Evolutionary conservation across 53 echinoderm and acorn worm genomes (phyloP).

Genomic region (Henricia sp.): DNA sequence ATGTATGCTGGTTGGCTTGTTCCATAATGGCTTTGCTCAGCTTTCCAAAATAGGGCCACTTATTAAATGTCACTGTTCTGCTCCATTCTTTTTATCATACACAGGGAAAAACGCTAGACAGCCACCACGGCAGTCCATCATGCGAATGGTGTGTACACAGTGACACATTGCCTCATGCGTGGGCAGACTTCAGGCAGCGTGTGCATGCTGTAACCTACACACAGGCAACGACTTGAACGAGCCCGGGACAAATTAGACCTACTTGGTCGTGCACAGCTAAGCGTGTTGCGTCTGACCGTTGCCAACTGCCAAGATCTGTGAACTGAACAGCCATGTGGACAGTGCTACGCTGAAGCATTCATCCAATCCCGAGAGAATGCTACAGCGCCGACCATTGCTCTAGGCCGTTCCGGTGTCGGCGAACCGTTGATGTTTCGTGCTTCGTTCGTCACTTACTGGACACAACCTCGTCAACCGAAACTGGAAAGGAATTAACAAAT

Average conservation of each 20-base stretch:
- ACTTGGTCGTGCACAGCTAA: not conserved
- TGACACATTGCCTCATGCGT: not conserved
- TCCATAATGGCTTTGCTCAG: not conserved
- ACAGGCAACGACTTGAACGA: not conserved
- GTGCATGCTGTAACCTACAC: too few relatives aligned
- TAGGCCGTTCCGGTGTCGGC: not conserved
- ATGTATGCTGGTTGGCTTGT: not conserved
- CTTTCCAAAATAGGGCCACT: constrained; percentile 16
- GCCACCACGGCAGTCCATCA: not conserved
- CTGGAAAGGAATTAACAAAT: not conserved
- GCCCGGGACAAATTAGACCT: not conserved
- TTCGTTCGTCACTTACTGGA: not conserved
- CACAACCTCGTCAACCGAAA: not conserved
- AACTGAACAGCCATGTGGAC: not conserved
- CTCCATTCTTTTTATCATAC: not conserved
- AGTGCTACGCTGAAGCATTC: not conserved
- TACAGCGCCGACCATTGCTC: too few relatives aligned
- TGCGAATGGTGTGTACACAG: not conserved
- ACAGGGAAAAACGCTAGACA: not conserved
- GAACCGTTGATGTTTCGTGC: constrained; percentile 2
- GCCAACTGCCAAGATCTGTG: not conserved
- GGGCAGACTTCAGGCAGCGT: too few relatives aligned
- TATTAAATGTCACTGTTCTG: constrained; percentile 2
- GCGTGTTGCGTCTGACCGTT: not conserved
- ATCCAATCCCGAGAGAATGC: not conserved